A percentile compares a stretch with the other conserved stretches of the same genome.
Evolutionary conservation across 2,888 invertebrate species (phyloP).

Genomic region (Hypomecis atomaria): DNA sequence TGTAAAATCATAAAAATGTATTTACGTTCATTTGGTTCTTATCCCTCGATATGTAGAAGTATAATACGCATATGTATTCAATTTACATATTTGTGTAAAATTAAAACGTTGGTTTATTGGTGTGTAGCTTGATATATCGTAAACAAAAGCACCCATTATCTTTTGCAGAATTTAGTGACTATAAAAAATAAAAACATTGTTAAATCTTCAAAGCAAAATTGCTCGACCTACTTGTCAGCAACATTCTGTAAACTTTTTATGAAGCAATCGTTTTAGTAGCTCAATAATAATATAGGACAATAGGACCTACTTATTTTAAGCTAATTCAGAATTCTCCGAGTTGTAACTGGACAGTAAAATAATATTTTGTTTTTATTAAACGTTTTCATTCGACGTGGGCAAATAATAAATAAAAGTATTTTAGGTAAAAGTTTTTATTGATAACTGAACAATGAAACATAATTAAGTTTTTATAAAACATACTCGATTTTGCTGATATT

Average conservation of each 20-base stretch:
- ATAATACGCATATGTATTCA: too few species aligned
- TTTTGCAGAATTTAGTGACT: conserved; percentile 12
- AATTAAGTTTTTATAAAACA: too few species aligned
- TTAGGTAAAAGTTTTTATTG: too few species aligned
- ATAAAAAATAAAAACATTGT: not conserved
- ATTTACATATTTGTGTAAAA: not conserved
- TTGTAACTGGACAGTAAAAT: conserved; percentile 20
- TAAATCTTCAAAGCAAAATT: conserved; percentile 9
- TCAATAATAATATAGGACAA: conserved; percentile 16
- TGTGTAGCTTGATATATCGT: not conserved
- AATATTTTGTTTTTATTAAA: conserved; percentile 27
- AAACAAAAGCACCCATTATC: conserved; percentile 8
- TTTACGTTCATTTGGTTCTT: too few species aligned
- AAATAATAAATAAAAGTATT: conserved; percentile 17
- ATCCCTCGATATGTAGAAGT: too few species aligned
- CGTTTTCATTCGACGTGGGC: conserved; percentile 11
- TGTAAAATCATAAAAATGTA: too few species aligned
- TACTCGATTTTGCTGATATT: too few species aligned
- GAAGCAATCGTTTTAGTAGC: conserved; percentile 12
- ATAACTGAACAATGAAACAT: too few species aligned
- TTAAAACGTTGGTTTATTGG: not conserved
- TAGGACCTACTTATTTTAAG: conserved; percentile 15
- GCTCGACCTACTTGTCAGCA: conserved; percentile 26
- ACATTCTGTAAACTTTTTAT: conserved; percentile 30
- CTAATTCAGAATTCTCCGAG: conserved; percentile 19